Evolutionary conservation across 2,888 invertebrate species (phyloP), one percentile per base, ranked within the genome.

Genomic region (Dryomyza anilis): DNA sequence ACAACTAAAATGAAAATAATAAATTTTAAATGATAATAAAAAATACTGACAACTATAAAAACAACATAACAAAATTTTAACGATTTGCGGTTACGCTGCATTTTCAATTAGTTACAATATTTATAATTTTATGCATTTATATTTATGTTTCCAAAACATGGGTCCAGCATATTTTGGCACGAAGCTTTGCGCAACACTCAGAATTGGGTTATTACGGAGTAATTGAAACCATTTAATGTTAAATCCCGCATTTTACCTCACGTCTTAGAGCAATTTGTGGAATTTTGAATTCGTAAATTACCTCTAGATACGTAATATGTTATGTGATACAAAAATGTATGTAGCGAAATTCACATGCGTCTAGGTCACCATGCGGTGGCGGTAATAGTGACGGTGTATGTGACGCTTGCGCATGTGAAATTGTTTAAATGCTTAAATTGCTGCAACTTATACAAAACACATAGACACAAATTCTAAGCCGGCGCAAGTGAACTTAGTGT

Each of bases 341-440:
- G 25, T 50, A 25, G 25, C 23, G 25, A 50, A 25, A n/a, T 73
- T 75, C 72, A 70, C 74, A 74, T 67, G 72, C 56, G 69, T 67
- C 72, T 75, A 71, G 75, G 72, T 76, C 72, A 73, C 19, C 19
- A 65, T n/a, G 30, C 16, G 3, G 59, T 59, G 14, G 27, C 14
- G n/a, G n/a, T n/a, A n/a, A n/a, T n/a, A n/a, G n/a, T n/a, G n/a
- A n/a, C n/a, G n/a, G n/a, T n/a, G n/a, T n/a, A n/a, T n/a, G n/a
- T n/a, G n/a, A 48, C 23, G 50, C 50, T 48, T 53, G 61, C 61
- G 61, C 61, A 53, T 61, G 61, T 61, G 61, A 61, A 61, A 61
- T 53, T 61, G 52, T 43, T 61, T 61, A 61, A 61, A 61, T 29
- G 52, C 61, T 39, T 19, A 52, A 61, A 61, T 61, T 52, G 33